Conservation (phyloP, 2,797 vertebrate genomes). For the Esox lucius region DNA sequence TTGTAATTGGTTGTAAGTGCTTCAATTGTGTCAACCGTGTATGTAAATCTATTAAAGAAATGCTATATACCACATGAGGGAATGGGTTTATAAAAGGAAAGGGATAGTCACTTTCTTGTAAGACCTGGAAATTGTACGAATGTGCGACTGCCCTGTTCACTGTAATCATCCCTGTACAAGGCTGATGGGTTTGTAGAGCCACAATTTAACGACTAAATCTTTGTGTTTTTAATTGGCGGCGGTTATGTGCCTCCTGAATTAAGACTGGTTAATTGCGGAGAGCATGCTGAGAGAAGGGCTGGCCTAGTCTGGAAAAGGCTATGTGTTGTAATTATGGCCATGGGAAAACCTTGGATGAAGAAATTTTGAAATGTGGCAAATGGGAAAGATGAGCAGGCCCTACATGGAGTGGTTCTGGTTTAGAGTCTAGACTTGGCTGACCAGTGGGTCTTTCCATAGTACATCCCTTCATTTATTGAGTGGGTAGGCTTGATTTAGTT, state of each 20-base stretch:
- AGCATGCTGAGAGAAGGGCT: slow-evolving; percentile 32
- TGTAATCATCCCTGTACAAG: slow-evolving; percentile 36
- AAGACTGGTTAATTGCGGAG: slow-evolving; percentile 44
- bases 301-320: slow-evolving; percentile 27
- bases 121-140: slow-evolving; percentile 26
- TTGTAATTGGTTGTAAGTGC: slow-evolving; percentile 43
- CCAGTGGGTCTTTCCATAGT: background rate
- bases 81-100: slow-evolving; percentile 36
- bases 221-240: slow-evolving; percentile 42
- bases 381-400: background rate
- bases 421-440: background rate
- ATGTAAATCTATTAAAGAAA: slow-evolving; percentile 28
- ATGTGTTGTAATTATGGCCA: slow-evolving; percentile 43
- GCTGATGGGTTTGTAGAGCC: slow-evolving; percentile 34
- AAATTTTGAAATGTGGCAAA: slow-evolving; percentile 8
- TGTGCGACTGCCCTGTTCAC: slow-evolving; percentile 13
- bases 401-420: slow-evolving; percentile 6
- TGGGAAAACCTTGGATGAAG: slow-evolving; percentile 37
- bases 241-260: slow-evolving; percentile 39
- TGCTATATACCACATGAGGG: slow-evolving; percentile 25
- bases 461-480: background rate
- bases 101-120: slow-evolving; percentile 28
- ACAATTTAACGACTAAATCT: slow-evolving; percentile 38
- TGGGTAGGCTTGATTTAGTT: background rate
- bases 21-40: slow-evolving; percentile 21